Percentiles rank a stretch among this genome's conserved stretches.
phyloP scores from a whole-genome alignment of 1,140 invertebrate species.

The Drosophila ohnishii region DNA sequence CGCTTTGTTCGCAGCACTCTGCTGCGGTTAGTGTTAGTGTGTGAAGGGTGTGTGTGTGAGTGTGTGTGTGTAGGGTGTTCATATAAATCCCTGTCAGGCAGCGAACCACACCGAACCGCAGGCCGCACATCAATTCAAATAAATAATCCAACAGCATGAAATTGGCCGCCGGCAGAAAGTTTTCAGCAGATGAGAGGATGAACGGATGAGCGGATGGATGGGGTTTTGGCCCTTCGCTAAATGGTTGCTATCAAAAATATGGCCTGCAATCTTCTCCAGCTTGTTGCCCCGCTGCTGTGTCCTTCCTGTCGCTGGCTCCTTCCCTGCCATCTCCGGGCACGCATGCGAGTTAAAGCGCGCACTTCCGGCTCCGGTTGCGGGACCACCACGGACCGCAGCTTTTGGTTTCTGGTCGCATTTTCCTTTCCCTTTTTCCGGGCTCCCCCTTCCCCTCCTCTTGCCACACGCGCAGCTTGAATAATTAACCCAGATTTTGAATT shows the following conservation, averaged over 20 bases:
- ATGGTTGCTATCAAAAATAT: slow-evolving; percentile 76
- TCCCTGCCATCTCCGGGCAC: slow-evolving; percentile 44
- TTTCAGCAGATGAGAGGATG: slow-evolving; percentile 36
- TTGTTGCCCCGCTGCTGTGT: neutral
- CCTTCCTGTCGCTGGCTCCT: too few species aligned
- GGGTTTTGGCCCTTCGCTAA: slow-evolving; percentile 37
- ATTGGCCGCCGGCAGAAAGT: slow-evolving; percentile 68
- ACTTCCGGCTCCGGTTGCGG: slow-evolving; percentile 56
- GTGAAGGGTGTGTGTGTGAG: neutral
- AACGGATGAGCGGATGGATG: slow-evolving; percentile 17
- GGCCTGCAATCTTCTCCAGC: slow-evolving; percentile 47
- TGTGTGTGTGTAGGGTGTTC: neutral
- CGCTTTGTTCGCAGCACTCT: slow-evolving; percentile 18
- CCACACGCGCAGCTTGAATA: slow-evolving; percentile 49
- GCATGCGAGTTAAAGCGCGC: slow-evolving; percentile 67
- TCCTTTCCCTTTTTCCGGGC: neutral
- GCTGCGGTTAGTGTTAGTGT: slow-evolving; percentile 2
- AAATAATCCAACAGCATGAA: slow-evolving; percentile 79
- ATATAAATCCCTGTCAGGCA: slow-evolving; percentile 52
- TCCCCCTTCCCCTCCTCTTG: neutral
- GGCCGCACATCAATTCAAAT: slow-evolving; percentile 78
- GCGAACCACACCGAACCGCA: slow-evolving; percentile 40
- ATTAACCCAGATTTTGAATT: slow-evolving; percentile 70
- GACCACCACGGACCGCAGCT: slow-evolving; percentile 53
- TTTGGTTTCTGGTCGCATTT: slow-evolving; percentile 53